Evolutionary conservation across 2,888 invertebrate species (phyloP), one percentile per base, ranked within the genome.

Genomic region (Bhutanitis thaidina): DNA sequence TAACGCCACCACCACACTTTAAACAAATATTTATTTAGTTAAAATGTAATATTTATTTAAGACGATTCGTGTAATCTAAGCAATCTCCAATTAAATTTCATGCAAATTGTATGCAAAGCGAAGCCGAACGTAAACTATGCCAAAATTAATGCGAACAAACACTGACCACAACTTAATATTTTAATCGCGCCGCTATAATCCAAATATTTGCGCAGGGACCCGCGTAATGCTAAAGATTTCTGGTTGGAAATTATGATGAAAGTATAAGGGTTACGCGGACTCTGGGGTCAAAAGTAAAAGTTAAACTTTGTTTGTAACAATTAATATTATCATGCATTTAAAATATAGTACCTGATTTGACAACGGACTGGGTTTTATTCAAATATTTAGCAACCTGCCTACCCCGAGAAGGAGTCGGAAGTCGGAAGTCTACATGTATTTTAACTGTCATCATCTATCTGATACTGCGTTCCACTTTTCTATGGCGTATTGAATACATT

Each of bases 121-220:
- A 59, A 55, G 55, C 59, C 59, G 54, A 61, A 58, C 52, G 49
- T 54, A 62, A 62, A 64, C 56, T 56, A 57, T 54, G 55, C 60
- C 57, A 58, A 56, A 60, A 54, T 62, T 61, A 63, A 64, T 64
- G 63, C 57, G 64, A 62, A 65, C 65, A 67, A 54, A 46, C 64
- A 64, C 64, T 74, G 80, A 68, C 80, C 81, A 74, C 62, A 69
- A 60, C 38, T 15, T 74, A 73, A 81, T 80, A 74, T 74, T 69
- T 67, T 80, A 82, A 83, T 73, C 80, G 61, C 62, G 56, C 47
- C 57, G 64, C 64, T 67, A 62, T 61, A 67, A 65, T 66, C 69
- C 69, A 74, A 79, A 82, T 78, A 76, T 81, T 78, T 67, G 65
- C 49, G 41, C 30, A 49, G 45, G 40, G 50, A 41, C 58, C 62